Base-by-base conservation (phyloP, 2,113 vertebrate genomes). In the Ochotona curzoniae region DNA sequence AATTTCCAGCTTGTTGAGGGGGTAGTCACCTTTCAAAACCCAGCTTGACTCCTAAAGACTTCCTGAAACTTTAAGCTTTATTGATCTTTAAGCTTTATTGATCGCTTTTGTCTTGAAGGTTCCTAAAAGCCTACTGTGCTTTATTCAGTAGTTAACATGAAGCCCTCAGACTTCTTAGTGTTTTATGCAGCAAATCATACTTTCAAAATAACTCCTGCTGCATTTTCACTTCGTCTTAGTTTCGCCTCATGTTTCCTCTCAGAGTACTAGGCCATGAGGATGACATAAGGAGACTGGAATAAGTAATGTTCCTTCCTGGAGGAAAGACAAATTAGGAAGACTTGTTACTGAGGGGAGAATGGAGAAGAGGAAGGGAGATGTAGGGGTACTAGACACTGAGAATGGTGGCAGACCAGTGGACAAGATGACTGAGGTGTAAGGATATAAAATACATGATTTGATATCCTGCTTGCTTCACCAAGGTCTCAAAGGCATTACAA, bases 171-270 rank as follows among this genome's bases (percentile, higher is more conserved):
- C 32, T 83, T 6, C 25, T 95, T 89, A 70, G 74, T 25, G 9
- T 54, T 91, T 91, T 63, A 26, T 83, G 2, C 18, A 9, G 75
- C 57, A 23, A 63, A 15, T 17, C 71, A 44, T 92, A 82, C 35
- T 85, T 87, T 47, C 54, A 76, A 87, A 94, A n/a, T 64, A 90
- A 78, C 5, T 78, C 5, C 2, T 38, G 17, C 7, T 66, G 30
- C 2, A 15, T 75, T 93, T 93, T 83, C 4, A n/a, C 14, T 38
- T 93, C 69, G 92, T 81, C n/a, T 86, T 90, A 35, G 92, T 94
- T 82, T 87, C 44, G 63, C 9, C 23, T 44, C 20, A n/a, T 67
- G 13, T 49, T 83, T 93, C 76, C 32, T 86, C 21, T 76, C 71
- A 81, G 28, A 57, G 32, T 30, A 83, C 2, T 83, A 85, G 54